Base-by-base conservation (phyloP, 2,113 vertebrate genomes). In the Nerophis ophidion region DNA sequence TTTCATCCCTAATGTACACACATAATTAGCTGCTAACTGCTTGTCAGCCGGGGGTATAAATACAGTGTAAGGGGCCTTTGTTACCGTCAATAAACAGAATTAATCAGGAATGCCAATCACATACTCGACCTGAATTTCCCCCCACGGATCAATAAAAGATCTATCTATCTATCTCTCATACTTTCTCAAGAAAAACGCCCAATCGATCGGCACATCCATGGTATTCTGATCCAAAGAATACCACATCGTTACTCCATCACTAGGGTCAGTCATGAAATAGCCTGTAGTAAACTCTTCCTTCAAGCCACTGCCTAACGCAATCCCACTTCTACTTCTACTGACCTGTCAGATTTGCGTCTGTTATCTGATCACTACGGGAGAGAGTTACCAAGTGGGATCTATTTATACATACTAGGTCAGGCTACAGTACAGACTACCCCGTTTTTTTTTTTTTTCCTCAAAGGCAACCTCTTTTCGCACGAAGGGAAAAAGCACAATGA, bases 361-460 rank as follows among this genome's bases (percentile, higher is more conserved):
- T 72, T 79, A 86, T 80, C 80, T 60, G 77, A 82, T 77, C 81
- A 77, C 69, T 75, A 81, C 86, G 74, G 72, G 76, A 80, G 83
- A 84, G 83, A 87, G 80, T 86, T 88, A 83, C 84, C 88, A 81
- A 82, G 76, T 65, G 5, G 65, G 56, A 72, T 72, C 82, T 90
- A 90, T 89, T 86, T 87, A 82, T 86, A 89, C 66, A 72, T 65
- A 77, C 69, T 72, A 72, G 86, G 81, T 89, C 85, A 90, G 71
- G 58, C 76, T 72, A 40, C 19, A 72, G 65, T 68, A 57, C 62
- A 46, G 71, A 63, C 71, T 68, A 76, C 71, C 16, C 36, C 33
- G n/a, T 55, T 36, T 35, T 38, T 12, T 14, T 58, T 15, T 38
- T 55, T 55, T 36, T 55, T 56, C 12, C 9, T 71, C 48, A 55